Base-by-base conservation (phyloP, 2,888 invertebrate genomes). In the Phania funesta region DNA sequence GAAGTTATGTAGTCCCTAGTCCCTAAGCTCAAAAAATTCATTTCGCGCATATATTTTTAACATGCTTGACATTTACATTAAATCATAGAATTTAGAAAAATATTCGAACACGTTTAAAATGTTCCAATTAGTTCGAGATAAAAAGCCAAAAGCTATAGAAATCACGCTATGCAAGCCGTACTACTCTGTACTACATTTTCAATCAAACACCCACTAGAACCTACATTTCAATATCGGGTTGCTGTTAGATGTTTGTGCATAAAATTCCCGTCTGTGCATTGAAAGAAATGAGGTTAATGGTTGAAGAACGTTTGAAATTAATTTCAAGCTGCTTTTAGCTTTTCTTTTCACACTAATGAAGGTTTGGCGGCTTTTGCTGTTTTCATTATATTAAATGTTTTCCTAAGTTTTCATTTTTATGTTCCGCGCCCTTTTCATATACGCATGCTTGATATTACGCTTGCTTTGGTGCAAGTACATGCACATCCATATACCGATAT, bases 381-480 rank as follows among this genome's bases (percentile, higher is more conserved):
- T 4, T 38, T 35, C 11, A 1, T 35, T 8, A 11, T 56, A 32
- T 22, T 3, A n/a, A 48, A n/a, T 38, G 46, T 26, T 32, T 22
- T 56, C 38, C 58, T 64, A 41, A 38, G n/a, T 60, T 50, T 67
- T 46, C 18, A 77, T 70, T 62, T 62, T 62, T 46, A 24, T 50
- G 52, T 79, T 75, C 75, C 80, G 81, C 77, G 77, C 77, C 77
- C 81, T 56, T 82, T 74, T 64, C 44, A 26, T 77, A 20, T 77
- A 29, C 81, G 81, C 81, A 82, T 82, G 81, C 54, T 20, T 68
- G 20, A 50, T 62, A 56, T 68, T 32, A 62, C 4, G 50, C 29
- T 52, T 13, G 8, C 8, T 26, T 13, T 60, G 35, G 60, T 29
- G 7, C 29, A n/a, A n/a, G n/a, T n/a, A n/a, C 29, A 29, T 29